These are phyloP conservation scores for Smutsia gigantea DNA, from an alignment of 2,797 vertebrate species.

Conservation along the genomic window DNA sequence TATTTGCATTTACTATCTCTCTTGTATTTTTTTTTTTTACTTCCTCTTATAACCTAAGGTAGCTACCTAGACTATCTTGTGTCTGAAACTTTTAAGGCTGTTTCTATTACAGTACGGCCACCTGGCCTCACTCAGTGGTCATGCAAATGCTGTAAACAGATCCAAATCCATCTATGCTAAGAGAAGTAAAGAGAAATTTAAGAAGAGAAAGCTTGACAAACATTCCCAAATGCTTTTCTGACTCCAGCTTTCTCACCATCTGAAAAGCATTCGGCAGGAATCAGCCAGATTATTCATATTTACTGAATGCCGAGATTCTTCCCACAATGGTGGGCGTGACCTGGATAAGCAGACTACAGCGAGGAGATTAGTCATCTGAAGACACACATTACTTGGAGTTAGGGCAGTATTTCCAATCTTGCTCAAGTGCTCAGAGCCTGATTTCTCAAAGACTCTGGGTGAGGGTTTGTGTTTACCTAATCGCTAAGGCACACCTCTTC, in stretches of 20 bases:
- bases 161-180: neutral
- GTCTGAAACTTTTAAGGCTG: neutral
- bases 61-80: neutral
- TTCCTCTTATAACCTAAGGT: neutral
- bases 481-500: neutral
- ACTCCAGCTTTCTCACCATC: neutral
- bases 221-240: constrained; percentile 53
- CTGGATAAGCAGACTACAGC: neutral
- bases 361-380: neutral
- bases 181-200: neutral
- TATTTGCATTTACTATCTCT: neutral
- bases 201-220: constrained; percentile 51
- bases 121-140: neutral
- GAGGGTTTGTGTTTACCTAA: neutral
- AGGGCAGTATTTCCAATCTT: neutral
- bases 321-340: neutral
- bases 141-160: neutral
- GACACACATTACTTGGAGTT: neutral
- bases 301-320: neutral
- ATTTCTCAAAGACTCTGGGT: neutral
- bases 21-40: neutral
- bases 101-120: constrained; percentile 28
- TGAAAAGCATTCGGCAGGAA: neutral
- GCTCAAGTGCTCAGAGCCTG: neutral
- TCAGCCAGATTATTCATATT: neutral